Evolutionary conservation across 2,888 invertebrate species (phyloP), one percentile per base, ranked within the genome.

Genomic region (Himalopsyche tibetana): DNA sequence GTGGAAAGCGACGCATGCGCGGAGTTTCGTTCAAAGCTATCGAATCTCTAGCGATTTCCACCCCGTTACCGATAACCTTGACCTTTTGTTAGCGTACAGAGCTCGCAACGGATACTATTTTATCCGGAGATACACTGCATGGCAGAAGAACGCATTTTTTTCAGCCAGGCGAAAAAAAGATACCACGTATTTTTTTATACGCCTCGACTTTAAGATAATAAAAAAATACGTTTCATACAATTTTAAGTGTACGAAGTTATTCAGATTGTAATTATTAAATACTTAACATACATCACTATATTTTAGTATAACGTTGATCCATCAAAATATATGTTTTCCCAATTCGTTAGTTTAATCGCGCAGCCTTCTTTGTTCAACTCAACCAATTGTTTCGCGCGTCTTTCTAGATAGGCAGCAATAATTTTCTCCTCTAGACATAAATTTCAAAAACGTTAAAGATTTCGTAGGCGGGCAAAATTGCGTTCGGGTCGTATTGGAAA

Each of bases 21-120:
- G 74, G 28, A 38, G 74, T 38, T 74, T 36, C 74, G 74, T 36
- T 74, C 74, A 15, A 74, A 74, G 74, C 74, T 74, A 38, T 38
- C 74, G 15, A 74, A 74, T 74, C 36, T 74, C 12, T n/a, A n/a
- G n/a, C n/a, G 38, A 74, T 74, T 74, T 28, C 74, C 74, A 74
- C 74, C 74, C 74, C 74, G 74, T 74, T 74, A 38, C 12, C 28
- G 28, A 74, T 38, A 38, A 74, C 74, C 74, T 74, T 74, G 74
- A 74, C 36, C 74, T 74, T 74, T 74, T 36, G 12, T 15, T 74
- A 74, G 69, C 36, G 15, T 36, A 11, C 63, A 69, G 11, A 36
- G 74, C 74, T 74, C 38, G 38, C 74, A 74, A 4, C 38, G 74
- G 15, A 5, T 74, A 19, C 19, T 63, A n/a, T 69, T 69, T 69